Percentiles rank a stretch among this genome's conserved stretches.
These are phyloP conservation scores for Athene noctua DNA, from an alignment of 2,113 vertebrate genomes.

Conservation along the genomic window DNA sequence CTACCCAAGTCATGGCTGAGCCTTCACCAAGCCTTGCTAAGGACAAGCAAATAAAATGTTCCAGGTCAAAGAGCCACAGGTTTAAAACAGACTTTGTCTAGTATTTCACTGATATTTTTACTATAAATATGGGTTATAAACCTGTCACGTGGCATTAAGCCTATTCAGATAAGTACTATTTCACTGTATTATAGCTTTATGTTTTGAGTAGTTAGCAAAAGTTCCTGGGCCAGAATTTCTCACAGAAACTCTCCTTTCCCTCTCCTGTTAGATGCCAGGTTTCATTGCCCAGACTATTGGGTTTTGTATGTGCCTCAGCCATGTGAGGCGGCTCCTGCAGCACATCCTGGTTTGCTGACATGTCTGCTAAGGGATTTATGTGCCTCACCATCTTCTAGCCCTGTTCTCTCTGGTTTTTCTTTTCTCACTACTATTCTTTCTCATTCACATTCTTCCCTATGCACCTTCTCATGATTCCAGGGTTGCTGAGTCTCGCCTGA, in stretches of 20 bases:
- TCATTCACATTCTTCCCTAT: not conserved
- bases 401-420: not conserved
- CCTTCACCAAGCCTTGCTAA: not conserved
- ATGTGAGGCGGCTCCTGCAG: not conserved
- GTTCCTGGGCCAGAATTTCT: not conserved
- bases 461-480: not conserved
- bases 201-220: not conserved
- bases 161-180: not conserved
- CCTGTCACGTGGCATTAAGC: not conserved
- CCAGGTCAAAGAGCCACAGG: not conserved
- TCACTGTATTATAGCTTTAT: not conserved
- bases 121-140: not conserved
- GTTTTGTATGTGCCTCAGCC: not conserved
- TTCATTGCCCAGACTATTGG: not conserved
- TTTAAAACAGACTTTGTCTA: not conserved
- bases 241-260: not conserved
- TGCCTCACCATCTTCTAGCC: not conserved
- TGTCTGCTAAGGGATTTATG: not conserved
- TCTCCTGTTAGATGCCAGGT: not conserved
- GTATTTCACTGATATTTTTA: slow-evolving; percentile 18
- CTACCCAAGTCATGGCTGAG: not conserved
- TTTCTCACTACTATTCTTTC: not conserved
- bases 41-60: slow-evolving; percentile 34
- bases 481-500: not conserved
- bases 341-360: not conserved